phyloP scores from a whole-genome alignment of 2,888 invertebrate genomes.

The Drosophila sordidapex region DNA sequence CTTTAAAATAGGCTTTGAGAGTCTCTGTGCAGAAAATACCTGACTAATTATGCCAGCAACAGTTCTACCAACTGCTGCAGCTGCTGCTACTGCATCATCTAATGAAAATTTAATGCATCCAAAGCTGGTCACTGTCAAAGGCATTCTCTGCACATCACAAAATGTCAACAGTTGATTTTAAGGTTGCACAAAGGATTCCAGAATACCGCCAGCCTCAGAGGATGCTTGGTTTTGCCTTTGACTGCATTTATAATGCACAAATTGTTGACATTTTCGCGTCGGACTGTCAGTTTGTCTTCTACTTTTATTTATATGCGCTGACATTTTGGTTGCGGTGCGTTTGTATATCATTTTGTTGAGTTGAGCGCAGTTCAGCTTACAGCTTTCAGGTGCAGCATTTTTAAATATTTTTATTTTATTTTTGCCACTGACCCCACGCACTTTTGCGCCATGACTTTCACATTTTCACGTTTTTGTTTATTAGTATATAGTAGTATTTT shows the following conservation, averaged over 20 bases:
- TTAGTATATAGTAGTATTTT: conserved; percentile 11
- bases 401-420: not conserved
- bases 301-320: not conserved
- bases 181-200: conserved; percentile 22
- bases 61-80: conserved; percentile 1
- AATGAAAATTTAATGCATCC: conserved; percentile 54
- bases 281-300: conserved; percentile 4
- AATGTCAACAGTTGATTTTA: conserved; percentile 31
- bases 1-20: conserved; percentile 38
- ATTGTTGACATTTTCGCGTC: conserved; percentile 64
- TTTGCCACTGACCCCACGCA: conserved; percentile 20
- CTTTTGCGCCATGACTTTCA: conserved; percentile 14
- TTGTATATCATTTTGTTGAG: conserved; percentile 25
- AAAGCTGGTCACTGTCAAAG: conserved; percentile 26
- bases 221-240: conserved; percentile 44
- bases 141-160: conserved; percentile 32
- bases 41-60: conserved; percentile 48
- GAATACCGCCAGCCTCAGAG: not conserved
- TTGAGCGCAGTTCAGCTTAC: conserved; percentile 1
- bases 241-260: conserved; percentile 42
- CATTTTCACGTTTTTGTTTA: conserved; percentile 33
- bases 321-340: conserved; percentile 37
- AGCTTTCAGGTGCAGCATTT: conserved; percentile 3
- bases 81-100: conserved; percentile 17
- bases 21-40: conserved; percentile 43